A percentile compares a stretch with the other conserved stretches of the same genome.
These are phyloP conservation scores for Rhea pennata DNA, from an alignment of 2,113 vertebrate genomes.

Conservation along the genomic window DNA sequence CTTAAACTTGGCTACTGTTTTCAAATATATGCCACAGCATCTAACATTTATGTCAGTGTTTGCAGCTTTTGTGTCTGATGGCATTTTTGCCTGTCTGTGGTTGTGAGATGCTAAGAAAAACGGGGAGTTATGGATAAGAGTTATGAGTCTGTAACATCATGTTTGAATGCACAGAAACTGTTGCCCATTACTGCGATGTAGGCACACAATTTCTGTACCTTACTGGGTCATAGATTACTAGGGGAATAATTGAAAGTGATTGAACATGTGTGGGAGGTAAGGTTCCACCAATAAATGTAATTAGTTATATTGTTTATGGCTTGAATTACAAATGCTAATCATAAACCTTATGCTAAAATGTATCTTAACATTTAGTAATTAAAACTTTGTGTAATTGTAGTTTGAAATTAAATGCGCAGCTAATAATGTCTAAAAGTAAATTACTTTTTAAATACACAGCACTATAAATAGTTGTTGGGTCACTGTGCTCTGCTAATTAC, in stretches of 20 bases:
- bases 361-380: conserved; percentile 46
- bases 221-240: conserved; percentile 6
- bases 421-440: conserved; percentile 18
- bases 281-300: conserved; percentile 37
- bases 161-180: not conserved
- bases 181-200: not conserved
- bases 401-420: conserved; percentile 42
- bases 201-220: not conserved
- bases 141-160: not conserved
- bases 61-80: not conserved
- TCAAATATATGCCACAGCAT: not conserved
- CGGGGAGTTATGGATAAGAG: not conserved
- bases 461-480: conserved; percentile 43
- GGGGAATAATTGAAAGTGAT: conserved; percentile 32
- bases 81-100: not conserved
- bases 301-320: conserved; percentile 39
- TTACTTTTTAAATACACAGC: conserved; percentile 14
- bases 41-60: not conserved
- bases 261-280: conserved; percentile 33
- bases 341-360: conserved; percentile 27
- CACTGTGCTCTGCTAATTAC: conserved; percentile 48
- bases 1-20: not conserved
- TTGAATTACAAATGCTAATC: conserved; percentile 22
- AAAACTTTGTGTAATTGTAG: conserved; percentile 17
- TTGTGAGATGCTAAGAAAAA: not conserved